These are phyloP conservation scores for Bos javanicus DNA, from an alignment of 2,113 vertebrate species.

Conservation along the genomic window DNA sequence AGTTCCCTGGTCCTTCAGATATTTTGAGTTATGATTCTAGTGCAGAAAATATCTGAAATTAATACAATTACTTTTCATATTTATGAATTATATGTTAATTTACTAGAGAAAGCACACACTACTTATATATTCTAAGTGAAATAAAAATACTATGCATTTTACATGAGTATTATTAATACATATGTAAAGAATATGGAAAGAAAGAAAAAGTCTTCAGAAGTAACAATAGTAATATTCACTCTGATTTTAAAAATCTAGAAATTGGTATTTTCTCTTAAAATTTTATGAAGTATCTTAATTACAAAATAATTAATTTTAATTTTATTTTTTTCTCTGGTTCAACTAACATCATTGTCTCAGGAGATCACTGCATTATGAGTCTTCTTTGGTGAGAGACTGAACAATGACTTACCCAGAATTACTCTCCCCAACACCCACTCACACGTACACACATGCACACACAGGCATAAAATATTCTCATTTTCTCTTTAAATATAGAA, in stretches of 20 bases:
- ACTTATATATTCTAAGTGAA: background rate
- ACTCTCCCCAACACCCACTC: background rate
- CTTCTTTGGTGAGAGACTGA: background rate
- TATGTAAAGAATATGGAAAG: background rate
- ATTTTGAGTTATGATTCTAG: background rate
- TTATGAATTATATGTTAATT: background rate
- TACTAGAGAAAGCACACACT: background rate
- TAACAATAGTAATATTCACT: background rate
- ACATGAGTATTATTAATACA: background rate
- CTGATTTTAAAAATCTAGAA: background rate
- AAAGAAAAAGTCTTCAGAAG: background rate
- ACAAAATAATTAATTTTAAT: background rate
- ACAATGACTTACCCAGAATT: background rate
- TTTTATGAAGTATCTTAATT: background rate
- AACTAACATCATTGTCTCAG: background rate
- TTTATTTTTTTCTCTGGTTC: background rate
- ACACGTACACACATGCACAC: background rate
- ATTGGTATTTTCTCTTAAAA: background rate
- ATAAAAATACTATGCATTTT: background rate
- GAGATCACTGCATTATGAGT: background rate
- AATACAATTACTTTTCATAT: background rate
- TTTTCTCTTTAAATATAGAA: background rate
- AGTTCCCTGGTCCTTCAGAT: background rate
- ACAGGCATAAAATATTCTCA: background rate
- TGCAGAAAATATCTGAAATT: background rate